Percentiles rank a stretch among this genome's conserved stretches.
Conservation (phyloP, 2,113 vertebrate species). For the Grus americana region DNA sequence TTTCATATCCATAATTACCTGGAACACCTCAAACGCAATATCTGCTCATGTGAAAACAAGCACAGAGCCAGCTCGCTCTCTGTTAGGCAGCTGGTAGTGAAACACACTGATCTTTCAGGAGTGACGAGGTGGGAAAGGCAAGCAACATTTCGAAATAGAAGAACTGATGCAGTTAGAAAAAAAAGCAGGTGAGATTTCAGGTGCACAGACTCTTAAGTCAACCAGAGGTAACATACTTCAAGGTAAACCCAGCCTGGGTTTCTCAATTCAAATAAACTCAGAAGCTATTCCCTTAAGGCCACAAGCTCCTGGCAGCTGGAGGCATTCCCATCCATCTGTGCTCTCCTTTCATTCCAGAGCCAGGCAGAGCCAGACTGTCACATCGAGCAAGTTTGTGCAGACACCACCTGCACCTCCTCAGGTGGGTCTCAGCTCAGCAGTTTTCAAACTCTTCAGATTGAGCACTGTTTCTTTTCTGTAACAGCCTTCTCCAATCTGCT, state of each 20-base stretch:
- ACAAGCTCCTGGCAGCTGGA: not conserved
- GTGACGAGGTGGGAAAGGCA: not conserved
- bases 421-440: not conserved
- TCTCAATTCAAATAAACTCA: not conserved
- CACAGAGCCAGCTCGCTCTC: not conserved
- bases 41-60: not conserved
- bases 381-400: not conserved
- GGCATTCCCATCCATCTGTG: not conserved
- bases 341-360: not conserved
- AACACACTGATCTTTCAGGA: not conserved
- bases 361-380: not conserved
- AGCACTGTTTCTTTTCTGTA: not conserved
- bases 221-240: not conserved
- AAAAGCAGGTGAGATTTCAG: not conserved
- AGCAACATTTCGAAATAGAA: not conserved
- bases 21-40: not conserved
- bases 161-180: not conserved
- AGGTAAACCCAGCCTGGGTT: not conserved
- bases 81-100: not conserved
- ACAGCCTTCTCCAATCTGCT: not conserved
- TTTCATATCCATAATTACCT: fast-evolving
- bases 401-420: not conserved
- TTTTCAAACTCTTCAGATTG: not conserved
- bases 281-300: not conserved
- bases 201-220: not conserved